Evolutionary conservation across 2,113 vertebrate genomes (phyloP).

Genomic region (Hippocampus barbouri): DNA sequence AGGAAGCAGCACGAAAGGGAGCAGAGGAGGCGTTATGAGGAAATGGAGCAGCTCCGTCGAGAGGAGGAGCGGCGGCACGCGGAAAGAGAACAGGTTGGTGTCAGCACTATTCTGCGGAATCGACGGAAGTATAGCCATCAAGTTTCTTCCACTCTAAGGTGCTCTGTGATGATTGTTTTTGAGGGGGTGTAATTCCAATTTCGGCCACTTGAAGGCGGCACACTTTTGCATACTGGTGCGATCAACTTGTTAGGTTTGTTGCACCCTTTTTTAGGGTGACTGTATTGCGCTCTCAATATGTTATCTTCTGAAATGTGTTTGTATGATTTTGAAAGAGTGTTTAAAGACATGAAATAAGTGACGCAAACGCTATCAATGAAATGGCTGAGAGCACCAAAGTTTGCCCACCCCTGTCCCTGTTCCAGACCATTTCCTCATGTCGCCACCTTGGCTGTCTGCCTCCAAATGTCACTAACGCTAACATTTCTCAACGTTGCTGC

Average conservation of each 20-base stretch:
- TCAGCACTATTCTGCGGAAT: background rate
- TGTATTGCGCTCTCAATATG: background rate
- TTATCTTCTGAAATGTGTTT: too few relatives aligned
- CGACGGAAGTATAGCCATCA: too few relatives aligned
- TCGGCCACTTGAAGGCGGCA: too few relatives aligned
- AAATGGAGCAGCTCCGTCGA: conserved; percentile 82
- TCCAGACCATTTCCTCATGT: conserved; percentile 18
- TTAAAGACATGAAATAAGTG: too few relatives aligned
- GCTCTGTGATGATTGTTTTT: too few relatives aligned
- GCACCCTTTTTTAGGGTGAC: too few relatives aligned
- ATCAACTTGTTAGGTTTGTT: too few relatives aligned
- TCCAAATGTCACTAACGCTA: conserved; percentile 7
- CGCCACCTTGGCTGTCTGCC: conserved; percentile 3
- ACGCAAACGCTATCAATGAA: too few relatives aligned
- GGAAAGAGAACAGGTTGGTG: conserved; percentile 88
- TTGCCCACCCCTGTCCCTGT: background rate
- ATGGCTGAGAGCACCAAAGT: background rate
- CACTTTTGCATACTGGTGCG: too few relatives aligned
- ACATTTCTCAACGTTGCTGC: conserved; percentile 16
- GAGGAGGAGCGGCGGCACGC: conserved; percentile 90
- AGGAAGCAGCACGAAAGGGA: conserved; percentile 91
- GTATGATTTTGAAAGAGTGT: too few relatives aligned
- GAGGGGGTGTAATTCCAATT: too few relatives aligned
- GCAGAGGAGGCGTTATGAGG: conserved; percentile 85
- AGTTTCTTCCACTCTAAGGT: too few relatives aligned